A percentile compares a stretch with the other conserved stretches of the same genome.
These are phyloP conservation scores for Flexamia atlantica DNA, from an alignment of 2,888 invertebrate species.

Conservation along the genomic window DNA sequence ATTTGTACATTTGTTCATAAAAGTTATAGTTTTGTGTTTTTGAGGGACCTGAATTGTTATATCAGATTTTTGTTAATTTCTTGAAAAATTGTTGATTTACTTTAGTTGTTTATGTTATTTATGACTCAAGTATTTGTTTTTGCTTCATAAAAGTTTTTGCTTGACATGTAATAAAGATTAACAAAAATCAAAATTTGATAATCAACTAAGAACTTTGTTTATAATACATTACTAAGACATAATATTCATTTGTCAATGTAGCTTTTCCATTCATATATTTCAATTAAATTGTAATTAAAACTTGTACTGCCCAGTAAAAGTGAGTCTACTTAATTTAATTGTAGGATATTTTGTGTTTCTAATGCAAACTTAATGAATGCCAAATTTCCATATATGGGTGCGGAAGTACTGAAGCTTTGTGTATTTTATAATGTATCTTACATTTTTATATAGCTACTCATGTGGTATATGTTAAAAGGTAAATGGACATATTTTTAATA, in stretches of 20 bases:
- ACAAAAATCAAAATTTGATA: not conserved
- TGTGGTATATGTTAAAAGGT: conserved; percentile 20
- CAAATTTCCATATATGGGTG: conserved; percentile 21
- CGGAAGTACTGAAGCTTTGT: conserved; percentile 10
- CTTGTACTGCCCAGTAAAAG: not conserved
- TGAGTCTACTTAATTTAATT: not conserved
- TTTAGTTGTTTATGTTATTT: not conserved
- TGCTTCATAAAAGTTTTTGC: not conserved
- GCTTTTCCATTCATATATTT: not conserved
- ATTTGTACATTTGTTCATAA: conserved; percentile 8
- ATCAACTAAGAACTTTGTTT: not conserved
- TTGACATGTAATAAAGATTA: not conserved
- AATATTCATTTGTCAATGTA: not conserved
- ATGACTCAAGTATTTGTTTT: not conserved
- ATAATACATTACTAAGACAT: not conserved
- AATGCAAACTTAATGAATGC: not conserved
- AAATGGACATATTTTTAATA: conserved; percentile 26
- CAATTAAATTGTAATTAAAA: not conserved
- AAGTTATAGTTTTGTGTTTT: not conserved
- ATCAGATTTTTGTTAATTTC: not conserved
- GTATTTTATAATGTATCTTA: conserved; percentile 19
- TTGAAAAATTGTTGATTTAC: not conserved
- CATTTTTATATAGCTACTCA: not conserved
- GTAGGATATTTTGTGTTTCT: not conserved
- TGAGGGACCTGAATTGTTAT: conserved; percentile 20